Evolutionary conservation across 64 coral and sea anemone genomes (phyloP).

Genomic region (Acropora yongei): DNA sequence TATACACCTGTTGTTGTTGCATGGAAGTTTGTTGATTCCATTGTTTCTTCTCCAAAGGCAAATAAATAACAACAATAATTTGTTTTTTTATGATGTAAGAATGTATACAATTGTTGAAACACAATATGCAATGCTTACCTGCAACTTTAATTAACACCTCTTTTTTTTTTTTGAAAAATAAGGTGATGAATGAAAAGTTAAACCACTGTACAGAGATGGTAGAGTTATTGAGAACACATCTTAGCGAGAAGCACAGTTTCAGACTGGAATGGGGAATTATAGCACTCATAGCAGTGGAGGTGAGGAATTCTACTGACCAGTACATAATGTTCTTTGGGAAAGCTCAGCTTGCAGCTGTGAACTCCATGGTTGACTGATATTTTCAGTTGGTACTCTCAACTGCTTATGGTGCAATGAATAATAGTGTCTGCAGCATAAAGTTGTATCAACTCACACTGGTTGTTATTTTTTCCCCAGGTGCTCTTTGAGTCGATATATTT

Average conservation of each 20-base stretch:
- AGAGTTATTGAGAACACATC: constrained; percentile 81
- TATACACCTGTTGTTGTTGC: too few species aligned
- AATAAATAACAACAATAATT: too few species aligned
- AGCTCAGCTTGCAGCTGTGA: too few species aligned
- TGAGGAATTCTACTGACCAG: background rate
- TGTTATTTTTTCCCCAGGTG: constrained; percentile 33
- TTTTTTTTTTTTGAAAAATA: background rate
- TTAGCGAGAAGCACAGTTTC: constrained; percentile 81
- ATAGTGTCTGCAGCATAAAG: too few species aligned
- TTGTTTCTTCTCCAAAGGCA: too few species aligned
- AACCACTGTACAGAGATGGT: constrained; percentile 86
- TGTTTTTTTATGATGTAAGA: too few species aligned
- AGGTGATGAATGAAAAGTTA: constrained; percentile 94
- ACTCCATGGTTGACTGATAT: too few species aligned
- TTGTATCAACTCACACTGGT: background rate
- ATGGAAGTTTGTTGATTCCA: too few species aligned
- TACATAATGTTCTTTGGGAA: background rate
- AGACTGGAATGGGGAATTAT: constrained; percentile 94
- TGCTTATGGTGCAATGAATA: too few species aligned
- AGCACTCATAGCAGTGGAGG: constrained; percentile 84
- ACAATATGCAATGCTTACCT: too few species aligned
- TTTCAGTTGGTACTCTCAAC: too few species aligned
- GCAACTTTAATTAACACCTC: background rate
- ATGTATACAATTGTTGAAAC: too few species aligned
- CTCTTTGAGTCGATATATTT: constrained; percentile 60